Evolutionary conservation across 2,797 vertebrate genomes (phyloP), one percentile per base, ranked within the genome.

Genomic region (Sebastes reedi): DNA sequence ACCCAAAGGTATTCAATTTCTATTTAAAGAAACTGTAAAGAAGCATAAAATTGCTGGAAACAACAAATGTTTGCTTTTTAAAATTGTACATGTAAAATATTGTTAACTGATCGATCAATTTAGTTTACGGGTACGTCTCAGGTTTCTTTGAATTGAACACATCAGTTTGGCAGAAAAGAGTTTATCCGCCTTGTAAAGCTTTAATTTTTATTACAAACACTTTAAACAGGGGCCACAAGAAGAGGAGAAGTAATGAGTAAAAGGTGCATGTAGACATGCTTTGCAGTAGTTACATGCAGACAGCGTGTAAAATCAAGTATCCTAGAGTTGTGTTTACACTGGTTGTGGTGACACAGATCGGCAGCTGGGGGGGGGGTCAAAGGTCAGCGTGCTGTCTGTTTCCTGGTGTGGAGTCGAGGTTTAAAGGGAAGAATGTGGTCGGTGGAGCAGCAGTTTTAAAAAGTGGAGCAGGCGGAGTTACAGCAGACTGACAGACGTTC

Each of bases 391-490:
- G 70, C 14, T 34, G 36, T 8, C 5, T 20, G 73, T 34, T 73
- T 77, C 69, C 70, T 74, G 64, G 25, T 62, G 72, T 22, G 25
- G 25, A n/a, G 62, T n/a, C 9, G 4, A 58, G 34, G 24, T 77
- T 77, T 84, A 54, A 73, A 84, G 70, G 30, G 75, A 79, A 77
- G 79, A 86, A 79, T 83, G 78, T 60, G 62, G 36, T n/a, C 29
- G 72, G 20, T 50, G 65, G 25, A 58, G 79, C 69, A 68, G 69
- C 24, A 42, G 39, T 54, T 70, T 71, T 24, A 24, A 11, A 36
- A 36, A 68, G 76, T 25, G 42, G 14, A 71, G 78, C 65, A 64
- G 84, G 79, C 73, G 79, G 87, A 39, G 70, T 52, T 7, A 4
- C 6, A 24, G 72, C 67, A 34, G 77, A 58, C 79, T 60, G 73